A percentile compares a stretch with the other conserved stretches of the same genome.
These are phyloP conservation scores for Gonioctena quinquepunctata DNA, from an alignment of 1,140 invertebrate genomes.

Conservation along the genomic window DNA sequence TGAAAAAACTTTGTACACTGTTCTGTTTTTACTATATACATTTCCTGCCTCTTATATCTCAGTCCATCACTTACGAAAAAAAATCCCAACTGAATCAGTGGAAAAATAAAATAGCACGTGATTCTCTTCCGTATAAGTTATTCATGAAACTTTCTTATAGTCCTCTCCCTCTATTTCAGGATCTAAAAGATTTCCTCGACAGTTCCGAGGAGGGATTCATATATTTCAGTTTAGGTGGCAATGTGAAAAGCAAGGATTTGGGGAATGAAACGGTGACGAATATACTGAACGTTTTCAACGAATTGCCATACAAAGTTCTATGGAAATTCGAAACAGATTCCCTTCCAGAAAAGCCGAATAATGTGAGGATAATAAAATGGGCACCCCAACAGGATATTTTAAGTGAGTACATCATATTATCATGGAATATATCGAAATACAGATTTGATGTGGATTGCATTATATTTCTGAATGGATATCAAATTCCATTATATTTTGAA, in stretches of 20 bases:
- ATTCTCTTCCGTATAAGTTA: no score
- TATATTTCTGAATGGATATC: no score
- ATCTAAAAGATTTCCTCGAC: slow-evolving; percentile 62
- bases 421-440: no score
- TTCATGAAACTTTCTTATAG: background rate
- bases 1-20: no score
- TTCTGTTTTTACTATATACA: no score
- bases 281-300: slow-evolving; percentile 60
- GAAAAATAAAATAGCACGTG: no score
- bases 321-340: slow-evolving; percentile 67
- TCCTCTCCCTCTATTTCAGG: slow-evolving; percentile 46
- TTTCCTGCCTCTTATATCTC: no score
- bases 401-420: slow-evolving; percentile 12
- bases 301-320: slow-evolving; percentile 64
- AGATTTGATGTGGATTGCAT: no score
- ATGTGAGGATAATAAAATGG: slow-evolving; percentile 23
- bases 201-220: slow-evolving; percentile 62
- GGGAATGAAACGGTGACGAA: background rate
- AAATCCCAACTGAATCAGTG: no score
- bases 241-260: slow-evolving; percentile 7
- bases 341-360: slow-evolving; percentile 3
- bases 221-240: slow-evolving; percentile 56
- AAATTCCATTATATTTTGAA: no score
- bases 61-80: background rate
- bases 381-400: slow-evolving; percentile 23